These are phyloP conservation scores for Oncorhynchus gorbuscha DNA, from an alignment of 2,113 vertebrate genomes.

Conservation along the genomic window DNA sequence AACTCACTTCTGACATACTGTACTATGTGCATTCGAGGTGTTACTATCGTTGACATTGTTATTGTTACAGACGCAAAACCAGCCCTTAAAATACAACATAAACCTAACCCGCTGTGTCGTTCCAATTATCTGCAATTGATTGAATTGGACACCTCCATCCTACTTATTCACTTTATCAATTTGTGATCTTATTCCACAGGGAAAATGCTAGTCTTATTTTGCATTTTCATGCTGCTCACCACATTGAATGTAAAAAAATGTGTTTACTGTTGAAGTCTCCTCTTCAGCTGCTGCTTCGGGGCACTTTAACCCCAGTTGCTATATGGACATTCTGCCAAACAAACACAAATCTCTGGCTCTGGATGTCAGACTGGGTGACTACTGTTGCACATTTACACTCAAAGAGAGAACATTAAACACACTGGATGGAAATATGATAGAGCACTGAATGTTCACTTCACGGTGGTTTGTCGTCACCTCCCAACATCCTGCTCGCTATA, in stretches of 20 bases:
- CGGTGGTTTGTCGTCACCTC: conserved; percentile 58
- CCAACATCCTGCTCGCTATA: conserved; percentile 22
- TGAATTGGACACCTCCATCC: no score
- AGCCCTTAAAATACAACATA: no score
- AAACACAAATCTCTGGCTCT: conserved; percentile 46
- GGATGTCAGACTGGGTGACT: conserved; percentile 34
- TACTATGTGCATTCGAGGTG: no score
- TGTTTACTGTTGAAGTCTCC: conserved; percentile 35
- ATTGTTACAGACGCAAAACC: no score
- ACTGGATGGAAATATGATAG: conserved; percentile 22
- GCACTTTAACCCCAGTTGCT: conserved; percentile 39
- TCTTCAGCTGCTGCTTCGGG: conserved; percentile 27
- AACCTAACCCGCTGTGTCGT: no score
- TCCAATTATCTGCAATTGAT: no score
- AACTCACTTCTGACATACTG: no score
- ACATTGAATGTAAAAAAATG: background rate
- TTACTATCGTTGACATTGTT: no score
- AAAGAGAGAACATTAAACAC: conserved; percentile 43
- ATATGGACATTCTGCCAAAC: conserved; percentile 50
- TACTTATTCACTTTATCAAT: no score
- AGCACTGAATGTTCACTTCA: conserved; percentile 40
- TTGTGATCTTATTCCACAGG: no score
- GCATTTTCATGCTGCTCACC: no score
- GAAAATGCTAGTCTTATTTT: no score
- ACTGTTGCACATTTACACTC: conserved; percentile 42